These are phyloP conservation scores for Arbacia lixula DNA, from an alignment of 53 echinoderm and acorn worm species.

Conservation along the genomic window DNA sequence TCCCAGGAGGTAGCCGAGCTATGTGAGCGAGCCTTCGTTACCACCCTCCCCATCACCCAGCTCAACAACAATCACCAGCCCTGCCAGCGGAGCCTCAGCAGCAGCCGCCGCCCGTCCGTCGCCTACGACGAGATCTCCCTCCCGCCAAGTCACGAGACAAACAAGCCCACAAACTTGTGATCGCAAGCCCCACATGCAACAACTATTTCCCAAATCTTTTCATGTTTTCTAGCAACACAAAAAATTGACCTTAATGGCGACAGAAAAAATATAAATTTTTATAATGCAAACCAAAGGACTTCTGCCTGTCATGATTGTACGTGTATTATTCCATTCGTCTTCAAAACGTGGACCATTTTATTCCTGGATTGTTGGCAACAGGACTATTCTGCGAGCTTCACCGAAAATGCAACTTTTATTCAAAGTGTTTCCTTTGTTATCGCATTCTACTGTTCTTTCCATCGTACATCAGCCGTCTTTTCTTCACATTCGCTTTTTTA, in stretches of 20 bases:
- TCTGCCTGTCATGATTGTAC: slow-evolving; percentile 35
- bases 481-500: no score
- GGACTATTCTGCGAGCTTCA: no score
- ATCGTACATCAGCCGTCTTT: no score
- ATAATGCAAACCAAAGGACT: slow-evolving; percentile 33
- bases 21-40: slow-evolving; percentile 39
- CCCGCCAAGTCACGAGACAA: slow-evolving; percentile 20
- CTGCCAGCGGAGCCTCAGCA: neutral
- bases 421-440: no score
- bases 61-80: slow-evolving; percentile 36
- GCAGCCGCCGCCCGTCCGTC: neutral
- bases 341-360: slow-evolving; percentile 34
- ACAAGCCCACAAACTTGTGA: slow-evolving; percentile 43
- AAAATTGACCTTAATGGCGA: slow-evolving; percentile 23
- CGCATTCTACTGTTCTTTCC: no score
- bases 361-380: no score
- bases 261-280: neutral
- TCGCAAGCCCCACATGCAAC: slow-evolving; percentile 29
- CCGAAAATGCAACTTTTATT: no score
- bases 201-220: slow-evolving; percentile 7
- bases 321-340: slow-evolving; percentile 53
- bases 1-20: slow-evolving; percentile 33
- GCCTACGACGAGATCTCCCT: slow-evolving; percentile 23
- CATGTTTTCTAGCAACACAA: slow-evolving; percentile 19
- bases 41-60: slow-evolving; percentile 37